Base-by-base conservation (phyloP, 2,888 invertebrate species). In the Icerya purchasi region DNA sequence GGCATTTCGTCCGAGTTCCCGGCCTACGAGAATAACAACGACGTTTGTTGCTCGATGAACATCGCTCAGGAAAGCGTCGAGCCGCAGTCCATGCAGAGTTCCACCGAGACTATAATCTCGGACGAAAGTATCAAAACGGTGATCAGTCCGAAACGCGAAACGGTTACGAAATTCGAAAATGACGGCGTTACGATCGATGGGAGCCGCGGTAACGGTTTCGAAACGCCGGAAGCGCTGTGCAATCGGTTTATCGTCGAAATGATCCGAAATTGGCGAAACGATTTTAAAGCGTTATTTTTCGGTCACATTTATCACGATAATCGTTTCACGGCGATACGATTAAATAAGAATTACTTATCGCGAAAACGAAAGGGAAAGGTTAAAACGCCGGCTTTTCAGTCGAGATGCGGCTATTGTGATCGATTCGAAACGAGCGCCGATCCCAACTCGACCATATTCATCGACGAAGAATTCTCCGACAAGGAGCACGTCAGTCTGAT, bases 41-140 rank as follows among this genome's bases (percentile, higher is more conserved):
- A 53, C 19, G 53, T 63, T 21, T 50, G 50, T 21, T 54, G 61
- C 24, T 83, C 83, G 1, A 75, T 84, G 61, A 36, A 36, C 14
- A 8, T 36, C 5, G 14, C 36, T 5, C 5, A 5, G 36, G 36
- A 36, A 36, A 36, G 14, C 14, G 5, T 36, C 5, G 36, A 36
- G 5, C 5, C 14, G 36, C 8, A 5, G 5, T 36, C 36, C 14
- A 36, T 36, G 36, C 8, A 36, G 14, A 36, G 36, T 36, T 36
- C 36, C 8, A 14, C 14, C 5, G 36, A 36, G 36, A 36, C 36
- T 5, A 14, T 36, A 36, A 14, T 36, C 14, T 36, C 36, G 8
- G 36, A 36, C 36, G 36, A 36, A 36, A 36, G 36, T 36, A 8
- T 36, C 5, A 36, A 36, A 36, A 36, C 36, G 36, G 36, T 36